Conservation (phyloP, 2,888 invertebrate genomes). For the Melangyna quadrimaculata region DNA sequence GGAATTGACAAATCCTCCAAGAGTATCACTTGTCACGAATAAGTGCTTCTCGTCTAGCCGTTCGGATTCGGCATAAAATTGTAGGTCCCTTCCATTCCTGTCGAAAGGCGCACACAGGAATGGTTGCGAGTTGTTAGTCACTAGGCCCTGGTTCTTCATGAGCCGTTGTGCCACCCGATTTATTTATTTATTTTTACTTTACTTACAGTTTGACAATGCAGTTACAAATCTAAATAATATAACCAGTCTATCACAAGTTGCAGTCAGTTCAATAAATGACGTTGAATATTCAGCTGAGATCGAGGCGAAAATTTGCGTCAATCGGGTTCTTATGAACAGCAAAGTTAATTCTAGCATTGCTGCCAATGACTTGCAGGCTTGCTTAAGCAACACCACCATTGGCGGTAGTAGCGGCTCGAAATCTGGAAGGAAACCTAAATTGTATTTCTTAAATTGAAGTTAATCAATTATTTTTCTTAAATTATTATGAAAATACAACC, state of each 20-base stretch:
- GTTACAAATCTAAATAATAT: conserved; percentile 14
- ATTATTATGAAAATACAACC: too few relatives aligned
- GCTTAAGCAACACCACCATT: background rate
- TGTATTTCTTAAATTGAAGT: background rate
- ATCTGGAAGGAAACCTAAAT: background rate
- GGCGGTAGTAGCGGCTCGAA: background rate
- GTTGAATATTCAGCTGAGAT: background rate
- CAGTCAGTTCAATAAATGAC: background rate
- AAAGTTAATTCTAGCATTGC: conserved; percentile 7
- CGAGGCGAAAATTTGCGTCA: background rate
- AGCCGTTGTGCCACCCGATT: too few relatives aligned
- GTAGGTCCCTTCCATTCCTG: too few relatives aligned
- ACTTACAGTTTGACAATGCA: conserved; percentile 12
- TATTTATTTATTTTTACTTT: background rate
- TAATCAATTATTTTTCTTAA: too few relatives aligned
- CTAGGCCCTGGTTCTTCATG: too few relatives aligned
- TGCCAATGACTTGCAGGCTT: background rate
- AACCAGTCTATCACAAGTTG: background rate
- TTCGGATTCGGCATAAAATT: too few relatives aligned
- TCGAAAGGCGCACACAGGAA: too few relatives aligned
- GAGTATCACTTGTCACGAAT: too few relatives aligned
- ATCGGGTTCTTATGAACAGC: background rate
- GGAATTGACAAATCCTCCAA: too few relatives aligned
- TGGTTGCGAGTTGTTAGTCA: too few relatives aligned
- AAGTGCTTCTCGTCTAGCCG: too few relatives aligned